phyloP scores from a whole-genome alignment of 2,888 invertebrate species.

The Hofmannophila pseudospretella region DNA sequence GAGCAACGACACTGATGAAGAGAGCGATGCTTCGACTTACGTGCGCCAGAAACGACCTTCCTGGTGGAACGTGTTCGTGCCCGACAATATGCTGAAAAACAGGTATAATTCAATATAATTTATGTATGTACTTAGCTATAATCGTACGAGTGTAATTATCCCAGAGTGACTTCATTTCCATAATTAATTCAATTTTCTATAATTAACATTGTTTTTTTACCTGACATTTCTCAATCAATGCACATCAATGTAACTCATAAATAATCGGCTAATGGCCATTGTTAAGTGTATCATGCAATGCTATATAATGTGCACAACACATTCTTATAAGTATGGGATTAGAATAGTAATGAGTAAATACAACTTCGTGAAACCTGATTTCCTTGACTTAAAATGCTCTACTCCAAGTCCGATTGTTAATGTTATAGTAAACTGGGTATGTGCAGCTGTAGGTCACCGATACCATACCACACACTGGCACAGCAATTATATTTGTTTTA shows the following conservation, averaged over 20 bases:
- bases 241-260: slow-evolving; percentile 9
- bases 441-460: slow-evolving; percentile 35
- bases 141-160: slow-evolving; percentile 4
- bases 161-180: background rate
- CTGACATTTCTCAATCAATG: slow-evolving; percentile 8
- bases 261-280: slow-evolving; percentile 17
- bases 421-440: slow-evolving; percentile 40
- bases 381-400: slow-evolving; percentile 52
- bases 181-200: slow-evolving; percentile 11
- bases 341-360: slow-evolving; percentile 46
- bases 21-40: slow-evolving; percentile 60
- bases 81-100: slow-evolving; percentile 84
- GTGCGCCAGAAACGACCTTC: slow-evolving; percentile 86
- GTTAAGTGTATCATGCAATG: slow-evolving; percentile 31
- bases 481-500: slow-evolving; percentile 2
- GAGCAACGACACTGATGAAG: slow-evolving; percentile 61
- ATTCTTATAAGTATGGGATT: slow-evolving; percentile 40
- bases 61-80: slow-evolving; percentile 94
- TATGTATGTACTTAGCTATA: slow-evolving; percentile 1
- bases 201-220: slow-evolving; percentile 10
- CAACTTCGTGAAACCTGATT: slow-evolving; percentile 47
- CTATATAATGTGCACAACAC: slow-evolving; percentile 28
- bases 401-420: slow-evolving; percentile 47
- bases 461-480: slow-evolving; percentile 10
- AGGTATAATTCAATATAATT: slow-evolving; percentile 65